These are phyloP conservation scores for Penaeus chinensis DNA, from an alignment of 1,140 invertebrate species.

Conservation along the genomic window DNA sequence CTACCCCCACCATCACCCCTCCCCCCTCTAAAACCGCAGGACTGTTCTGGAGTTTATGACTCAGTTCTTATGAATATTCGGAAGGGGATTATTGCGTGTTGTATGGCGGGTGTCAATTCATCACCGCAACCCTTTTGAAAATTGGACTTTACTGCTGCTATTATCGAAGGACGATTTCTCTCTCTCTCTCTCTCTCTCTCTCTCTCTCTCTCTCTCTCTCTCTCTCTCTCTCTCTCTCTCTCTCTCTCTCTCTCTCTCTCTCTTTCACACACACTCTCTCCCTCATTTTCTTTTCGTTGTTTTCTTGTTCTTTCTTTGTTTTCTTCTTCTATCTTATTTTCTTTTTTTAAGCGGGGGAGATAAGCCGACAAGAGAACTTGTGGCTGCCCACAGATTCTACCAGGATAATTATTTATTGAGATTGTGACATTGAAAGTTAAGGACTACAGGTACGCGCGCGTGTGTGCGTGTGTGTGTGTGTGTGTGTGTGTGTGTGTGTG, in stretches of 20 bases:
- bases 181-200: slow-evolving; percentile 8
- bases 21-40: background rate
- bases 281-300: background rate
- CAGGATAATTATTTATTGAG: too few species aligned
- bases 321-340: background rate
- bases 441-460: background rate
- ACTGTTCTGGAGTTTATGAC: slow-evolving; percentile 50
- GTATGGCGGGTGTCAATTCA: slow-evolving; percentile 37
- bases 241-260: slow-evolving; percentile 20
- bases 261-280: slow-evolving; percentile 11
- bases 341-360: too few species aligned
- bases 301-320: too few species aligned
- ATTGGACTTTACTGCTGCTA: slow-evolving; percentile 47
- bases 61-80: slow-evolving; percentile 53
- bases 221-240: slow-evolving; percentile 20
- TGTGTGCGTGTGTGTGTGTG: too few species aligned
- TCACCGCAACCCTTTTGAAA: slow-evolving; percentile 50
- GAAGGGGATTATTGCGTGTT: slow-evolving; percentile 44
- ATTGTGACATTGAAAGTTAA: too few species aligned
- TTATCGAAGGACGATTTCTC: slow-evolving; percentile 36
- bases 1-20: too few species aligned
- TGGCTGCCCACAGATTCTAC: too few species aligned
- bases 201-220: slow-evolving; percentile 18
- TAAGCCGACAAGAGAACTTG: too few species aligned
- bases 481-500: too few species aligned